phyloP scores from a whole-genome alignment of 2,888 invertebrate genomes.

The Orchestes rusci region DNA sequence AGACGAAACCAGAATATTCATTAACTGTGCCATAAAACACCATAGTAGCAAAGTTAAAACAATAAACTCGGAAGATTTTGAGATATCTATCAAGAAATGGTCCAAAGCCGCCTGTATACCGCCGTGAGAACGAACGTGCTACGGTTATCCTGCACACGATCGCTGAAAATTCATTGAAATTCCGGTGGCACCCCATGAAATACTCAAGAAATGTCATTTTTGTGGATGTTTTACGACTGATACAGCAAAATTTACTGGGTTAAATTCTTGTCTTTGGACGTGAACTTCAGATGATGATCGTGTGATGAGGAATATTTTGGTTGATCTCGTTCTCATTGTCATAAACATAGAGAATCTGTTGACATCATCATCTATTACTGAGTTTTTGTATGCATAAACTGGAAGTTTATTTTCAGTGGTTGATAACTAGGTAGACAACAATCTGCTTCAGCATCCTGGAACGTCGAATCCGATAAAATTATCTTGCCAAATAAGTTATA shows the following conservation, averaged over 20 bases:
- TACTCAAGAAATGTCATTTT: conserved; percentile 22
- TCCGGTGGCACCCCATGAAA: conserved; percentile 15
- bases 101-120: conserved; percentile 18
- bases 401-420: too few relatives aligned
- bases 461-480: too few relatives aligned
- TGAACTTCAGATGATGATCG: background rate
- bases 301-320: too few relatives aligned
- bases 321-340: too few relatives aligned
- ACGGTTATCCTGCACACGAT: conserved; percentile 17
- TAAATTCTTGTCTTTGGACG: conserved; percentile 6
- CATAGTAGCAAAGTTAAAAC: conserved; percentile 11
- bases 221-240: conserved; percentile 18
- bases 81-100: conserved; percentile 17
- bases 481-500: too few relatives aligned
- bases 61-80: conserved; percentile 15
- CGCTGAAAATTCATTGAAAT: conserved; percentile 19
- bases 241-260: conserved; percentile 19
- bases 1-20: too few relatives aligned
- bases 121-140: conserved; percentile 20
- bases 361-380: too few relatives aligned
- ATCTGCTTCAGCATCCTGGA: too few relatives aligned
- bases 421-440: too few relatives aligned
- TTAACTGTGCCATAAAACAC: conserved; percentile 2
- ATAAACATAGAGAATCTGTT: too few relatives aligned
- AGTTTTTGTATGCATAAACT: too few relatives aligned